A percentile compares a stretch with the other conserved stretches of the same genome.
phyloP scores from a whole-genome alignment of 2,113 vertebrate species.

The Podocnemis expansa region DNA sequence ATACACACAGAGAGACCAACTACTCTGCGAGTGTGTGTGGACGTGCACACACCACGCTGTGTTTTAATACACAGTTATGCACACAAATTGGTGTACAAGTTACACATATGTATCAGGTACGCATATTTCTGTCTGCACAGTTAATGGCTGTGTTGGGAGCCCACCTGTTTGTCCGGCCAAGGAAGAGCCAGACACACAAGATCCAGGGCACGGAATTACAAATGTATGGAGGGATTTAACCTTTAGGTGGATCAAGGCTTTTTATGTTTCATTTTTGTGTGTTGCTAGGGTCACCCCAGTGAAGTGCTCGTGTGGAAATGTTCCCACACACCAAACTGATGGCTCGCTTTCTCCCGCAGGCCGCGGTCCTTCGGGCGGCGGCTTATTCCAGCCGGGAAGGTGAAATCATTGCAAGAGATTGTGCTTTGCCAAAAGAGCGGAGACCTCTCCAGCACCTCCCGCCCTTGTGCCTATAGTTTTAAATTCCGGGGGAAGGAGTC shows the following conservation, averaged over 20 bases:
- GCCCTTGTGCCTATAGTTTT: not conserved
- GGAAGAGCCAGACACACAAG: fast-evolving
- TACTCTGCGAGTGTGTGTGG: too few species aligned
- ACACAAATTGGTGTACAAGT: too few species aligned
- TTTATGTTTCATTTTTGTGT: fast-evolving
- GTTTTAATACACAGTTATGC: not conserved
- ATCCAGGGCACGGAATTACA: fast-evolving
- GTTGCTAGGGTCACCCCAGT: fast-evolving
- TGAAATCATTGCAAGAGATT: fast-evolving
- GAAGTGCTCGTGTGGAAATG: fast-evolving
- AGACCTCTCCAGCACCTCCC: not conserved
- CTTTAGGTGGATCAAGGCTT: fast-evolving
- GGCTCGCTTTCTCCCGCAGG: not conserved
- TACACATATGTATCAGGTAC: too few species aligned
- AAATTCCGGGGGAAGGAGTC: not conserved
- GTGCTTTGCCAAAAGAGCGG: fast-evolving
- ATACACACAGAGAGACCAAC: fast-evolving
- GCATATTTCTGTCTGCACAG: too few species aligned
- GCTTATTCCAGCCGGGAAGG: not conserved
- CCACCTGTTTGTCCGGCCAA: fast-evolving
- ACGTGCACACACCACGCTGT: fast-evolving
- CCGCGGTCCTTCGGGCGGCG: too few species aligned
- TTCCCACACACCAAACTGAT: too few species aligned
- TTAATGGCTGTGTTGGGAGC: fast-evolving
- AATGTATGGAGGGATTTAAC: fast-evolving